Base-by-base conservation (phyloP, 2,797 vertebrate species). In the Myotis findleyi region DNA sequence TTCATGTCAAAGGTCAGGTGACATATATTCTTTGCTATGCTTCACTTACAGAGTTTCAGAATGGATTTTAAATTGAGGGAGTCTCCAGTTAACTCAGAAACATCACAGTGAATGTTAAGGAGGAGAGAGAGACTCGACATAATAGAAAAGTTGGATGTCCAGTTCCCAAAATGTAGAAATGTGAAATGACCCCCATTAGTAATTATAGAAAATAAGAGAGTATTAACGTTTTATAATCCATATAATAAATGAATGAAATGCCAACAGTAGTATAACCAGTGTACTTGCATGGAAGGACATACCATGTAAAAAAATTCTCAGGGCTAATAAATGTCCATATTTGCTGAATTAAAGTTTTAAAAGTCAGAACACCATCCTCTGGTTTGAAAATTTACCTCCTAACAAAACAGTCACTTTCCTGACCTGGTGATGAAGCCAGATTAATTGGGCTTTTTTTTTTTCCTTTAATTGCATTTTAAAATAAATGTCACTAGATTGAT, bases 1-100 rank as follows among this genome's bases (percentile, higher is more conserved):
- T 94, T 18, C 30, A 3, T 82, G 57, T 90, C 57, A 95, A 81
- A 93, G 90, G 59, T 91, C 38, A 73, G 72, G n/a, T 57, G 88
- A 75, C 25, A 44, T 81, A 55, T 53, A 79, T n/a, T 73, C 68
- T 73, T 91, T 68, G 47, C 47, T 75, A 7, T 89, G 57, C 49
- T 92, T 3, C 91, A 82, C 57, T 96, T 59, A 94, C 0, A 44
- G 21, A 62, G 23, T 72, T 95, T 89, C 72, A 80, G 84, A 88
- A 53, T 80, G 30, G 68, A 49, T 87, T 94, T 90, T 72, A 79
- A 83, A 85, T 66, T 57, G 44, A 92, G 18, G 21, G 71, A 38
- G 33, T 90, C n/a, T 90, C n/a, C 10, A 71, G 33, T 76, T 76
- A 92, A 21, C 44, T 44, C 44, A 64, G 25, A 83, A 53, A 79